A percentile compares a stretch with the other conserved stretches of the same genome.
phyloP scores from a whole-genome alignment of 2,797 vertebrate species.

The Siniperca scherzeri region DNA sequence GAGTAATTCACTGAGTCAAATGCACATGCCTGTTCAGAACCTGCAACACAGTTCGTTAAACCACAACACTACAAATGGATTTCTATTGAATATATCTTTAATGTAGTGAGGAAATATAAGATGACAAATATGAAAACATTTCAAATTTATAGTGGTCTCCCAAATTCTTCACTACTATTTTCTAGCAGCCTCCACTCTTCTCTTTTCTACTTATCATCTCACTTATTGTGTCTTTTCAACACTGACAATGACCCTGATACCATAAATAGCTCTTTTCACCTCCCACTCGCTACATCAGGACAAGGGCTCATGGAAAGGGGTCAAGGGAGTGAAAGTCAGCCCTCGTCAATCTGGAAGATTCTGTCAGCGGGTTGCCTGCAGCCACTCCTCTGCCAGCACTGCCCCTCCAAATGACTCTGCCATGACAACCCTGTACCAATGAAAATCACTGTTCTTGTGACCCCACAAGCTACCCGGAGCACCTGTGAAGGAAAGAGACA shows the following conservation, averaged over 20 bases:
- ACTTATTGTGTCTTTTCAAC: slow-evolving; percentile 55
- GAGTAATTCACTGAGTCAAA: slow-evolving; percentile 67
- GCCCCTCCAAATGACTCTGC: slow-evolving; percentile 64
- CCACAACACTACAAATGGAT: slow-evolving; percentile 26
- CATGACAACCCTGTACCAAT: slow-evolving; percentile 74
- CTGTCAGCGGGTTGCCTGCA: slow-evolving; percentile 64
- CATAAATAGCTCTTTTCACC: slow-evolving; percentile 68
- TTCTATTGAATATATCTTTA: not conserved
- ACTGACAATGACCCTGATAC: slow-evolving; percentile 35
- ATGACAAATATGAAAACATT: slow-evolving; percentile 8
- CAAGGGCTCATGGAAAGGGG: slow-evolving; percentile 57
- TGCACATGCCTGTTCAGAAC: slow-evolving; percentile 42
- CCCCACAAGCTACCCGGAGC: slow-evolving; percentile 61
- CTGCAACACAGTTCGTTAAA: slow-evolving; percentile 25
- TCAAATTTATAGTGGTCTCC: not conserved
- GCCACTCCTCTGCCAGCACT: slow-evolving; percentile 51
- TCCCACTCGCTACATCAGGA: slow-evolving; percentile 42
- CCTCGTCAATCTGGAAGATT: slow-evolving; percentile 67
- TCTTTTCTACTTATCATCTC: slow-evolving; percentile 28
- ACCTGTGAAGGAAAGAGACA: slow-evolving; percentile 52
- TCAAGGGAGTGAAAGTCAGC: slow-evolving; percentile 68
- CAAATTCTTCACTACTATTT: not conserved
- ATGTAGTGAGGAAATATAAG: not conserved
- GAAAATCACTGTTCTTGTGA: slow-evolving; percentile 66
- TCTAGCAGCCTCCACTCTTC: not conserved